phyloP scores from a whole-genome alignment of 2,797 vertebrate genomes.

The Falco berigora region DNA sequence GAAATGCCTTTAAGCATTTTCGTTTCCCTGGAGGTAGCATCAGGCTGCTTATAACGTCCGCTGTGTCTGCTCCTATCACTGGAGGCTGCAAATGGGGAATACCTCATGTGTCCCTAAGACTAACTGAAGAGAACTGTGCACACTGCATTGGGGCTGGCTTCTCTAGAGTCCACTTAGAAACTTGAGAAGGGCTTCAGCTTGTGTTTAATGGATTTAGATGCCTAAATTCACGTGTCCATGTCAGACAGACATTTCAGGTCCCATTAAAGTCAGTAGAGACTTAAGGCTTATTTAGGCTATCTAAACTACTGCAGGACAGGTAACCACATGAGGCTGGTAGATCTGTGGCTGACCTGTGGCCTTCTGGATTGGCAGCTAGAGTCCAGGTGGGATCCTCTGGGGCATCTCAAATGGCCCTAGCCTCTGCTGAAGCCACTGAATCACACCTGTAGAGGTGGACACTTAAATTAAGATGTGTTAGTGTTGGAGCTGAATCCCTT shows the following conservation, averaged over 20 bases:
- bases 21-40: neutral
- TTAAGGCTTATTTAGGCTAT: neutral
- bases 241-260: neutral
- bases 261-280: neutral
- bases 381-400: neutral
- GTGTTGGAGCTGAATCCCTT: neutral
- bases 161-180: neutral
- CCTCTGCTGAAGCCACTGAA: neutral
- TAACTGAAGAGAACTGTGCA: neutral
- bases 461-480: neutral
- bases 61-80: neutral
- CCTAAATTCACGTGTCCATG: neutral
- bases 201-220: neutral
- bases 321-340: neutral
- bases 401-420: neutral
- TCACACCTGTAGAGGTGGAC: neutral
- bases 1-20: neutral
- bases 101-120: neutral
- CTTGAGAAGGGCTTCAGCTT: neutral
- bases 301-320: neutral
- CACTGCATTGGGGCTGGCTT: neutral
- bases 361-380: neutral
- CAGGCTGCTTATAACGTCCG: neutral
- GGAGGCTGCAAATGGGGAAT: neutral
- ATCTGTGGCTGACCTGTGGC: neutral